Conservation (phyloP, 2,797 vertebrate genomes). For the Scomberomorus guttatus region DNA sequence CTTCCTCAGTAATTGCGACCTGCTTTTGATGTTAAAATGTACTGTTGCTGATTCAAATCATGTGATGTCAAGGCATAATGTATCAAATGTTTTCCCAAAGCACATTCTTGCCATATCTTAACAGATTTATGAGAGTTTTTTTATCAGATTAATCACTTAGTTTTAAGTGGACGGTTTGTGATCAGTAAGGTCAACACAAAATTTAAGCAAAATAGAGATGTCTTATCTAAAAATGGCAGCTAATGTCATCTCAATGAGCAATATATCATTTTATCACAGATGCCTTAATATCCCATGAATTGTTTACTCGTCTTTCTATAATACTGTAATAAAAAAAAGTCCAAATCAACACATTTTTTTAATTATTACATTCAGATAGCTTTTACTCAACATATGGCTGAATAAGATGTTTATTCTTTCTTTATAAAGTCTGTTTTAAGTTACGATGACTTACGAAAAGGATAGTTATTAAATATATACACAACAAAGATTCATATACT, state of each 20-base stretch:
- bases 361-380: background rate
- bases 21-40: background rate
- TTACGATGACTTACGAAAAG: conserved; percentile 7
- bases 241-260: conserved; percentile 38
- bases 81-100: conserved; percentile 12
- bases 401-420: conserved; percentile 31
- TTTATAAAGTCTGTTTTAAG: conserved; percentile 13
- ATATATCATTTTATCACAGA: conserved; percentile 27
- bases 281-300: conserved; percentile 35
- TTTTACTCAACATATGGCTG: conserved; percentile 1
- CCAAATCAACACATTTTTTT: background rate
- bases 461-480: conserved; percentile 20
- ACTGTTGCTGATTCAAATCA: background rate
- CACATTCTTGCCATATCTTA: conserved; percentile 31
- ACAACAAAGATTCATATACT: conserved; percentile 10
- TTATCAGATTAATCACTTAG: conserved; percentile 22
- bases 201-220: conserved; percentile 21
- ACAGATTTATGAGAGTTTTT: conserved; percentile 28
- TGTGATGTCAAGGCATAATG: conserved; percentile 4
- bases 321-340: conserved; percentile 11
- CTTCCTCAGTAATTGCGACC: background rate
- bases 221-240: conserved; percentile 46
- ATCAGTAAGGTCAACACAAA: conserved; percentile 4
- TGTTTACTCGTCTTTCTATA: conserved; percentile 19
- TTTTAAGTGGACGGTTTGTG: conserved; percentile 13